These are phyloP conservation scores for Trachythela sp. DNA, from an alignment of 64 coral and sea anemone species.

Conservation along the genomic window DNA sequence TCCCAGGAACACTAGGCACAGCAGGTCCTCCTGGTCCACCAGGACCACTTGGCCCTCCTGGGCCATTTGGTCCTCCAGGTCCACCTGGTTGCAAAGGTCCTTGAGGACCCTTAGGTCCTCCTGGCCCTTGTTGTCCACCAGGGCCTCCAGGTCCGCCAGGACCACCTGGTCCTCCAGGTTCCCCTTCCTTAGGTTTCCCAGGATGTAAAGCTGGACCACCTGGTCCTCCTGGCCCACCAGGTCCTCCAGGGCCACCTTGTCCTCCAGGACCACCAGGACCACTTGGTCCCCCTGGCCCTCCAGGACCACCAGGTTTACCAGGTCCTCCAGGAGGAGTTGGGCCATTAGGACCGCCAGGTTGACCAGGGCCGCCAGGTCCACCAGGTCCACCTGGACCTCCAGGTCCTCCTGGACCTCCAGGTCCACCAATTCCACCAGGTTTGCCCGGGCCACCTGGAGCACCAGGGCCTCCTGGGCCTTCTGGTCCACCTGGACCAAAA, in stretches of 20 bases:
- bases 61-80: not conserved
- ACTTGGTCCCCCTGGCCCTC: not conserved
- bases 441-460: not conserved
- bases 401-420: not conserved
- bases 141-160: conserved; percentile 48
- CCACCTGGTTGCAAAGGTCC: not conserved
- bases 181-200: conserved; percentile 23
- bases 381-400: not conserved
- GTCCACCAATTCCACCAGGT: not conserved
- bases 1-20: conserved; percentile 42
- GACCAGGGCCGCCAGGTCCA: not conserved
- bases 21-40: not conserved
- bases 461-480: conserved; percentile 22
- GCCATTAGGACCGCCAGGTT: conserved; percentile 38
- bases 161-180: conserved; percentile 36
- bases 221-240: conserved; percentile 44
- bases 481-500: conserved; percentile 35
- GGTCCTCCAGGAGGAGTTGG: conserved; percentile 24
- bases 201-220: conserved; percentile 23
- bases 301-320: conserved; percentile 45
- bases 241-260: conserved; percentile 64
- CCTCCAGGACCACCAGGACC: not conserved
- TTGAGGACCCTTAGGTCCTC: not conserved
- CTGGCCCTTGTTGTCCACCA: conserved; percentile 37
- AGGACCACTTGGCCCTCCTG: too few relatives aligned